Conservation (phyloP, 2,797 vertebrate species). For the Cygnus olor region DNA sequence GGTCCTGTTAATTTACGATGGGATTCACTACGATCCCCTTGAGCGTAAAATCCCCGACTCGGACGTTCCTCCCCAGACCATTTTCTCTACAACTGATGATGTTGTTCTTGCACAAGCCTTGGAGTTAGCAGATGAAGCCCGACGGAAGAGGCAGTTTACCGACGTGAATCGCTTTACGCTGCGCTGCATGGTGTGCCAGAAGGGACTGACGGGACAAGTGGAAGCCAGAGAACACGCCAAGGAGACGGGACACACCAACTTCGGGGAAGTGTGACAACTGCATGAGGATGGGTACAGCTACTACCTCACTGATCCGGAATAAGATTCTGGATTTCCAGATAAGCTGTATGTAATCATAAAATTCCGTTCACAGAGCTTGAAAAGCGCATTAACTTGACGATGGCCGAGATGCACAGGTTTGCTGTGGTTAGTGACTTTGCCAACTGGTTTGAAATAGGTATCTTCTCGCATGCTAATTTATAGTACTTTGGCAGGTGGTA, state of each 20-base stretch:
- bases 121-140: constrained; percentile 94
- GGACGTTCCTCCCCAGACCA: constrained; percentile 89
- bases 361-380: constrained; percentile 71
- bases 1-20: constrained; percentile 95
- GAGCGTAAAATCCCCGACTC: constrained; percentile 84
- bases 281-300: constrained; percentile 56
- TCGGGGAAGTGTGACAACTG: constrained; percentile 91
- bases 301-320: constrained; percentile 77
- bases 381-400: constrained; percentile 53
- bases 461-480: background rate
- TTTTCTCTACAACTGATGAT: constrained; percentile 91
- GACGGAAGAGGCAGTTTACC: constrained; percentile 93
- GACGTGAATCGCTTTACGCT: constrained; percentile 93
- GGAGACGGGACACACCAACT: constrained; percentile 96
- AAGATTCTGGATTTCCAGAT: constrained; percentile 68
- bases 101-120: constrained; percentile 91
- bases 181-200: constrained; percentile 97
- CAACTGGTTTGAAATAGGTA: background rate
- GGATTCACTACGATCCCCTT: constrained; percentile 96
- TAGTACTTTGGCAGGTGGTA: background rate
- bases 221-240: constrained; percentile 96
- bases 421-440: constrained; percentile 54
- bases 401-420: constrained; percentile 56
- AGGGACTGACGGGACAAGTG: constrained; percentile 93
- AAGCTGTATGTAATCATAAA: constrained; percentile 73